phyloP scores from a whole-genome alignment of 2,888 invertebrate genomes.

The Leptopilina myrica region DNA sequence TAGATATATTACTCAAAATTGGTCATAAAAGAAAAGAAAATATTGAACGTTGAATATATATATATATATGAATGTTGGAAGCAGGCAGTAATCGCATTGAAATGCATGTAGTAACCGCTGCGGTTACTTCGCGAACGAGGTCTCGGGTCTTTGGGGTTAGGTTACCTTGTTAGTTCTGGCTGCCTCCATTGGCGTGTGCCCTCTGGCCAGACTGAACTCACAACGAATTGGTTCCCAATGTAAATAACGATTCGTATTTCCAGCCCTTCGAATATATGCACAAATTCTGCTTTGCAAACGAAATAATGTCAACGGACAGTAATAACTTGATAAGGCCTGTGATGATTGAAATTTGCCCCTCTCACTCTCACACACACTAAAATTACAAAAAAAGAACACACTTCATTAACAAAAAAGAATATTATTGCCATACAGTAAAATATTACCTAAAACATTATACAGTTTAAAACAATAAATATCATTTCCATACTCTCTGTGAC shows the following conservation, averaged over 20 bases:
- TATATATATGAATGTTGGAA: slow-evolving; percentile 46
- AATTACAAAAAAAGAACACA: background rate
- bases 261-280: slow-evolving; percentile 27
- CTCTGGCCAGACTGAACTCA: slow-evolving; percentile 61
- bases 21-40: slow-evolving; percentile 15
- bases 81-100: slow-evolving; percentile 71
- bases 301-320: slow-evolving; percentile 8
- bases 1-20: slow-evolving; percentile 31
- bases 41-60: slow-evolving; percentile 17
- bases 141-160: slow-evolving; percentile 61
- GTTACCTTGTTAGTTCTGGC: slow-evolving; percentile 73
- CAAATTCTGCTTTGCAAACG: slow-evolving; percentile 23
- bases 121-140: slow-evolving; percentile 44
- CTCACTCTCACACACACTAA: background rate
- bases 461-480: no score
- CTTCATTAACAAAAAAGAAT: no score
- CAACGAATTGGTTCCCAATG: slow-evolving; percentile 65
- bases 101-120: slow-evolving; percentile 68
- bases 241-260: slow-evolving; percentile 63
- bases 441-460: no score
- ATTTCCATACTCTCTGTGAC: no score
- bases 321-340: slow-evolving; percentile 1
- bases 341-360: background rate
- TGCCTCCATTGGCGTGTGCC: slow-evolving; percentile 66
- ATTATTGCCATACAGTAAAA: no score